Conservation (phyloP, 2,888 invertebrate genomes). For the Hypomecis punctinalis region DNA sequence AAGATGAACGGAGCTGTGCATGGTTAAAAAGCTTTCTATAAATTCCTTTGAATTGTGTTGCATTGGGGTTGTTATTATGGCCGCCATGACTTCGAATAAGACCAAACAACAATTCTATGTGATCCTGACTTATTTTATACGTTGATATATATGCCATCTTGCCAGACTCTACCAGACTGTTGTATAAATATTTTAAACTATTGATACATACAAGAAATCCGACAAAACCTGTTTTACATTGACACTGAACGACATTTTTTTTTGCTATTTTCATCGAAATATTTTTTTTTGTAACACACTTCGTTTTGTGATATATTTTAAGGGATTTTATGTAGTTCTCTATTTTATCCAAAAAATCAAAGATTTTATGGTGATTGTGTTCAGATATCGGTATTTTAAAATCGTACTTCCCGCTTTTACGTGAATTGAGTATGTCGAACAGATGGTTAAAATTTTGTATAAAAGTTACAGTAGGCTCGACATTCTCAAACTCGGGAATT, state of each 20-base stretch:
- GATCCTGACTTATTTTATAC: too few species aligned
- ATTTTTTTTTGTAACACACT: too few species aligned
- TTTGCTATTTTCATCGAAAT: too few species aligned
- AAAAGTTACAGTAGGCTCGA: neutral
- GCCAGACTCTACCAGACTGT: neutral
- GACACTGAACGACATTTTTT: too few species aligned
- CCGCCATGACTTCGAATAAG: slow-evolving; percentile 1
- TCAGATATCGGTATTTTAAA: too few species aligned
- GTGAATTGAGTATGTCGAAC: neutral
- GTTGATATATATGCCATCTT: neutral
- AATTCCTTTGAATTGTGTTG: neutral
- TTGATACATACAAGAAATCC: neutral
- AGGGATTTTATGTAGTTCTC: neutral
- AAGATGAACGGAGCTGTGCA: neutral
- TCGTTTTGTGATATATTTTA: too few species aligned
- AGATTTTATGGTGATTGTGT: neutral
- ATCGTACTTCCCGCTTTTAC: neutral
- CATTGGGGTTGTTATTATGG: slow-evolving; percentile 12
- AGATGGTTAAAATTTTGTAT: neutral
- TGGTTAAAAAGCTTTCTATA: slow-evolving; percentile 5
- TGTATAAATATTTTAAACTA: neutral
- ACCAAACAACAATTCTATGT: neutral
- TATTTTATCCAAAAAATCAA: neutral
- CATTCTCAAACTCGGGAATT: neutral
- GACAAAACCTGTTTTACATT: too few species aligned